Evolutionary conservation across 2,888 invertebrate species (phyloP).

Genomic region (Chymomyza amoena): DNA sequence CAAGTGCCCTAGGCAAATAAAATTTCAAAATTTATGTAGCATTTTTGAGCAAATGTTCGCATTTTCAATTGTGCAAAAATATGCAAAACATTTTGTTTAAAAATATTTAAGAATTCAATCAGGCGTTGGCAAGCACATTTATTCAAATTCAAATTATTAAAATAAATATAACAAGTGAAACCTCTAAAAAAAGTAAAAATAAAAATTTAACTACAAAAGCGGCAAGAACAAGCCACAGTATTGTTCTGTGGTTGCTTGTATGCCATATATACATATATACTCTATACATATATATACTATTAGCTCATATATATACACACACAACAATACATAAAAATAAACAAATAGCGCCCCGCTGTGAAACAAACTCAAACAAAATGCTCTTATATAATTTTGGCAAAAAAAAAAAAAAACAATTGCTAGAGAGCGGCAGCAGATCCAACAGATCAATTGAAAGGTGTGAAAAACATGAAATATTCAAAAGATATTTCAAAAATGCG

Average conservation of each 20-base stretch:
- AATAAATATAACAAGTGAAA: background rate
- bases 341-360: slow-evolving; percentile 15
- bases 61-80: slow-evolving; percentile 10
- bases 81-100: slow-evolving; percentile 18
- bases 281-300: background rate
- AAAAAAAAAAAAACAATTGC: background rate
- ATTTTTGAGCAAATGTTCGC: background rate
- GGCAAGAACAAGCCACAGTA: background rate
- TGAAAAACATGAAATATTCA: slow-evolving; percentile 3
- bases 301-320: background rate
- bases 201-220: background rate
- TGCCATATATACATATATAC: background rate
- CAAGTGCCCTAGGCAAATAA: background rate
- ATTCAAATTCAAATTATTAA: slow-evolving; percentile 30
- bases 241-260: background rate
- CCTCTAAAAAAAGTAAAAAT: background rate
- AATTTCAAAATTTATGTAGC: background rate
- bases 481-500: slow-evolving; percentile 3
- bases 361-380: background rate
- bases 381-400: background rate
- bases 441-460: background rate
- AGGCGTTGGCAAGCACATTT: slow-evolving; percentile 19
- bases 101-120: slow-evolving; percentile 36
- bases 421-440: background rate
- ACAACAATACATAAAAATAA: slow-evolving; percentile 25